phyloP scores from a whole-genome alignment of 2,888 invertebrate genomes.

The Stenichneumon culpator region DNA sequence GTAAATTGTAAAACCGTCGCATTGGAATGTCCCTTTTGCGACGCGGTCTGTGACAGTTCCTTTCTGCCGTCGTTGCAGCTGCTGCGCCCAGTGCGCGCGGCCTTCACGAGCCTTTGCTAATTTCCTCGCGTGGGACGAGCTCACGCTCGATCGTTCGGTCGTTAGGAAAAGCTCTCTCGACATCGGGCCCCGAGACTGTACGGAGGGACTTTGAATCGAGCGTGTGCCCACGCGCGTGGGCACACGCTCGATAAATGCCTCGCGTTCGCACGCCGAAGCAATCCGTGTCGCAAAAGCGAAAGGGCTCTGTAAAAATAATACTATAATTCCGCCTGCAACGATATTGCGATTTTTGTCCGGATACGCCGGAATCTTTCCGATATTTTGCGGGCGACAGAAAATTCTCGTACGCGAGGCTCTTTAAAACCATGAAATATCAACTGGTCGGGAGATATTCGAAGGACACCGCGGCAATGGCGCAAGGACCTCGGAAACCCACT shows the following conservation, averaged over 20 bases:
- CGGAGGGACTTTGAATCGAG: conserved; percentile 49
- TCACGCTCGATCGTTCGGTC: conserved; percentile 52
- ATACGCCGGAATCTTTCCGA: conserved; percentile 7
- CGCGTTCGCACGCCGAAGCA: conserved; percentile 38
- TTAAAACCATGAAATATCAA: conserved; percentile 63
- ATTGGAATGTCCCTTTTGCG: conserved; percentile 62
- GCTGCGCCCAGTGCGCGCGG: conserved; percentile 59
- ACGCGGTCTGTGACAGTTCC: conserved; percentile 59
- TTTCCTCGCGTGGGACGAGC: conserved; percentile 65
- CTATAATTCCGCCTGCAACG: conserved; percentile 6
- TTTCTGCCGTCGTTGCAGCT: conserved; percentile 34
- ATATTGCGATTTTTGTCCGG: conserved; percentile 26
- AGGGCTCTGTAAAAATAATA: conserved; percentile 28
- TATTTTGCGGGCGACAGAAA: conserved; percentile 27
- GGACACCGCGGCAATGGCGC: conserved; percentile 54
- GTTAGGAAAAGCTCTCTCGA: conserved; percentile 59
- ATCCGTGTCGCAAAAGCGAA: conserved; percentile 29
- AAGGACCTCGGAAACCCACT: conserved; percentile 63
- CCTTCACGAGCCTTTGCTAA: conserved; percentile 68
- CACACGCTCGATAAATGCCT: conserved; percentile 12
- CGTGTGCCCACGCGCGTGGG: conserved; percentile 54
- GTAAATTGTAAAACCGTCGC: conserved; percentile 18
- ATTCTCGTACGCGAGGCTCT: conserved; percentile 19
- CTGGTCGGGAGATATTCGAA: conserved; percentile 50
- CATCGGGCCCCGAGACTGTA: conserved; percentile 17